phyloP scores from a whole-genome alignment of 2,113 vertebrate genomes.

The Perca flavescens region DNA sequence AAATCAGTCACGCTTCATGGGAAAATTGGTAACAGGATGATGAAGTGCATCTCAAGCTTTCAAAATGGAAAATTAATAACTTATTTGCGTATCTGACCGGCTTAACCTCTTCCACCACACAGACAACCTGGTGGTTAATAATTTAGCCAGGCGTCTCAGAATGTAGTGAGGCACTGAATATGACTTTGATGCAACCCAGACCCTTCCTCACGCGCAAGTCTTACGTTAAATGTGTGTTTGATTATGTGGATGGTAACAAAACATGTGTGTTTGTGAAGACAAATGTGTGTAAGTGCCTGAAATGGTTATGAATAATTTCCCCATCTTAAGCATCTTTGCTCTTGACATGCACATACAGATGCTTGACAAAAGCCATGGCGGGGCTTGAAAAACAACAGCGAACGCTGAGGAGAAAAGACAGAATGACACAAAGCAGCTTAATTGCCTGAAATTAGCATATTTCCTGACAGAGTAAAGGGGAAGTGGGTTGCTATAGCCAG shows the following conservation, averaged over 20 bases:
- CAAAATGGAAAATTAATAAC: slow-evolving; percentile 68
- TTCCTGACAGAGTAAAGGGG: slow-evolving; percentile 44
- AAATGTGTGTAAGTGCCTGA: background rate
- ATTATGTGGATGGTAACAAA: background rate
- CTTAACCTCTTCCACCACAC: slow-evolving; percentile 40
- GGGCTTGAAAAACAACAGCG: slow-evolving; percentile 53
- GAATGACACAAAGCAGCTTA: slow-evolving; percentile 60
- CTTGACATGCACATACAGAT: slow-evolving; percentile 45
- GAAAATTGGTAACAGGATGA: slow-evolving; percentile 59
- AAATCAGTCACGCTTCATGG: slow-evolving; percentile 55
- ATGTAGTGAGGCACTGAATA: background rate
- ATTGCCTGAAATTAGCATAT: slow-evolving; percentile 74
- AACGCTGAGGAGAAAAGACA: slow-evolving; percentile 36
- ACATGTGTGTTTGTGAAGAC: background rate
- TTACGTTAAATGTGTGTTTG: background rate
- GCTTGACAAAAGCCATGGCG: slow-evolving; percentile 57
- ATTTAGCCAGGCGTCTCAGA: slow-evolving; percentile 30
- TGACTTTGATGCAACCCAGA: slow-evolving; percentile 8
- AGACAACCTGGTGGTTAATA: slow-evolving; percentile 47
- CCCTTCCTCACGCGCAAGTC: background rate
- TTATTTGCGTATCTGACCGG: slow-evolving; percentile 61
- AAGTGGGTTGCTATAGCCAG: slow-evolving; percentile 32
- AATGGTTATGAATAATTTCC: slow-evolving; percentile 63
- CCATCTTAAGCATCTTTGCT: slow-evolving; percentile 53
- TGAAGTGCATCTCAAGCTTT: slow-evolving; percentile 55